phyloP scores from a whole-genome alignment of 2,113 vertebrate genomes.

The Castor canadensis region DNA sequence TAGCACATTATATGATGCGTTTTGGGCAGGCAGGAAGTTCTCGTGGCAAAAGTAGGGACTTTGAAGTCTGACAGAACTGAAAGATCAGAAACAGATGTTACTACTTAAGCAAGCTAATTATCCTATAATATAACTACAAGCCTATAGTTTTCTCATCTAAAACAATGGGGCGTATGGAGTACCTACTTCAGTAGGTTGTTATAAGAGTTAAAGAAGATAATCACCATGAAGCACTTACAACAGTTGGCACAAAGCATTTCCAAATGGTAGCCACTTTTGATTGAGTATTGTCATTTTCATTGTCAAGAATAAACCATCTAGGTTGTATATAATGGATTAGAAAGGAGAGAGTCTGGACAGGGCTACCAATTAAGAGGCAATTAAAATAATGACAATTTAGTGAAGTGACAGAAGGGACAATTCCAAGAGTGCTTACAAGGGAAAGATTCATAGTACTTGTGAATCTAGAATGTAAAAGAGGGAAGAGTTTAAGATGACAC shows the following conservation, averaged over 20 bases:
- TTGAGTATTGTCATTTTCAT: conserved; percentile 37
- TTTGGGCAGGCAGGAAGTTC: neutral
- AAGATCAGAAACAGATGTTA: neutral
- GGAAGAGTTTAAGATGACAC: neutral
- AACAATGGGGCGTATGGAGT: neutral
- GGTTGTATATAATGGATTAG: neutral
- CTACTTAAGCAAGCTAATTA: neutral
- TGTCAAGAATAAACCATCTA: conserved; percentile 30
- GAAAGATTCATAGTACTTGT: neutral
- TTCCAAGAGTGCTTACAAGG: neutral
- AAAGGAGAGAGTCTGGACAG: conserved; percentile 3
- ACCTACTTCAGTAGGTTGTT: neutral
- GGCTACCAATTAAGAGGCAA: neutral
- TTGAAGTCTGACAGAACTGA: neutral
- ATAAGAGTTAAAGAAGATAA: conserved; percentile 25
- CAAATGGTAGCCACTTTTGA: neutral
- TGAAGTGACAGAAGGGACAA: neutral
- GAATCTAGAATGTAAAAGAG: neutral
- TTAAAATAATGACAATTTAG: conserved; percentile 32
- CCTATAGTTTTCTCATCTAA: neutral
- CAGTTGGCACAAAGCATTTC: neutral
- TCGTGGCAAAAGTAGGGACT: neutral
- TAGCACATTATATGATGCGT: neutral
- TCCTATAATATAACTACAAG: neutral
- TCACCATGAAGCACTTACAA: neutral